Evolutionary conservation across 2,113 vertebrate genomes (phyloP).

Genomic region (Etia nguti): DNA sequence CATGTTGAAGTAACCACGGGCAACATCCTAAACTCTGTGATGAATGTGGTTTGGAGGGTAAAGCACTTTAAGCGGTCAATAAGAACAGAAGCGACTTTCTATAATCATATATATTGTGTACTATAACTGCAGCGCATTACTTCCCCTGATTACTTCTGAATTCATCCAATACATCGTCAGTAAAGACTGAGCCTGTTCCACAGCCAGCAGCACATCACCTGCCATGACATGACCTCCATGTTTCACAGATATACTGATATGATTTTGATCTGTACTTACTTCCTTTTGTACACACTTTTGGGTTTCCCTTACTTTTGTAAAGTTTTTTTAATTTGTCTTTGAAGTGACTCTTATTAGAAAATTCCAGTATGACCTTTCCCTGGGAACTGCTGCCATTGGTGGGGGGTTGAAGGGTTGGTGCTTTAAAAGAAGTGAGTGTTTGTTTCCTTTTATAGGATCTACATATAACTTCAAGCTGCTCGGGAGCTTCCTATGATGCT

Average conservation of each 20-base stretch:
- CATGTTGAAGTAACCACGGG: not conserved
- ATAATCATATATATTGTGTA: too few relatives aligned
- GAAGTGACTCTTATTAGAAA: not conserved
- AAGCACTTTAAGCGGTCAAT: not conserved
- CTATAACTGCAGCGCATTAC: too few relatives aligned
- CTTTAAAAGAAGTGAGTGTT: not conserved
- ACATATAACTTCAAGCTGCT: not conserved
- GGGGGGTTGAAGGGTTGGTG: not conserved
- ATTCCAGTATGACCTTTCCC: not conserved
- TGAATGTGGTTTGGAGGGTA: not conserved
- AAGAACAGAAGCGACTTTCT: not conserved
- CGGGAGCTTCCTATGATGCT: not conserved
- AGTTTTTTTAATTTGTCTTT: not conserved
- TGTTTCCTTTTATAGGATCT: not conserved
- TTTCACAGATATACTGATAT: not conserved
- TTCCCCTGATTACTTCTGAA: not conserved
- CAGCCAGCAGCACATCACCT: accelerated
- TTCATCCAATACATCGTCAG: not conserved
- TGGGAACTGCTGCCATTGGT: not conserved
- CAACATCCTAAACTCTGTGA: not conserved
- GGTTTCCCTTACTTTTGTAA: not conserved
- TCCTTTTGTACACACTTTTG: not conserved
- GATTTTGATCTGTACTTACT: not conserved
- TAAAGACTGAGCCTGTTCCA: accelerated
- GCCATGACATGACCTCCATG: not conserved